Evolutionary conservation across 1,140 invertebrate species (phyloP).

Genomic region (Branchinecta lynchi): DNA sequence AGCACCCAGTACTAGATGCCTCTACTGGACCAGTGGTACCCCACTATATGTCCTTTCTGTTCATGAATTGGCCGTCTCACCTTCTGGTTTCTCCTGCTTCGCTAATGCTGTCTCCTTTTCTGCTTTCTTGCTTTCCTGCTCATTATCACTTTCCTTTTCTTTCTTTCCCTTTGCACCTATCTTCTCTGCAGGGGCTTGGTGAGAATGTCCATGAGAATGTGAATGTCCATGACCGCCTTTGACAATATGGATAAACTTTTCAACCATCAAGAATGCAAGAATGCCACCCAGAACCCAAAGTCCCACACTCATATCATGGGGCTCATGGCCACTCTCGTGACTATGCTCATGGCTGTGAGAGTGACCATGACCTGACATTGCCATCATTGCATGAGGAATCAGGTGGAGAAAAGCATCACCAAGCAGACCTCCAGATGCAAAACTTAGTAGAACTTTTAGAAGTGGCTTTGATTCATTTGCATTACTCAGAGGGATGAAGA

Average conservation of each 20-base stretch:
- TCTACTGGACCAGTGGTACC: too few species aligned
- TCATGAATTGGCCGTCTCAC: too few species aligned
- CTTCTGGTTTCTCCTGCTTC: too few species aligned
- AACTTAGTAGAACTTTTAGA: constrained; percentile 75
- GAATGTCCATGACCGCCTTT: constrained; percentile 60
- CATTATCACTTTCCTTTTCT: constrained; percentile 23
- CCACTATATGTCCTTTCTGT: too few species aligned
- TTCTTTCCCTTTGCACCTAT: constrained; percentile 23
- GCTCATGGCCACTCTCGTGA: constrained; percentile 35
- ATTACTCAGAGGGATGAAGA: constrained; percentile 82
- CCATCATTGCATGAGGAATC: constrained; percentile 78
- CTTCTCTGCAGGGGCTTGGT: constrained; percentile 24
- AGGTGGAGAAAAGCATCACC: constrained; percentile 90
- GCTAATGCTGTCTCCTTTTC: constrained; percentile 20
- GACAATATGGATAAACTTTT: constrained; percentile 77
- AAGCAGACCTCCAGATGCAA: constrained; percentile 83
- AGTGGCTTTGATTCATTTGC: constrained; percentile 62
- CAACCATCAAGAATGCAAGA: constrained; percentile 72
- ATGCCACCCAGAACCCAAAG: constrained; percentile 80
- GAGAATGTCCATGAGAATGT: constrained; percentile 34
- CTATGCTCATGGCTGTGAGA: constrained; percentile 31
- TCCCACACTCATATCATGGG: constrained; percentile 68
- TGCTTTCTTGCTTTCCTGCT: constrained; percentile 24
- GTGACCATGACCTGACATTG: constrained; percentile 38
- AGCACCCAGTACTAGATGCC: too few species aligned